Percentiles rank a stretch among this genome's conserved stretches.
phyloP scores from a whole-genome alignment of 2,888 invertebrate genomes.

The Gasteruption jaculator region DNA sequence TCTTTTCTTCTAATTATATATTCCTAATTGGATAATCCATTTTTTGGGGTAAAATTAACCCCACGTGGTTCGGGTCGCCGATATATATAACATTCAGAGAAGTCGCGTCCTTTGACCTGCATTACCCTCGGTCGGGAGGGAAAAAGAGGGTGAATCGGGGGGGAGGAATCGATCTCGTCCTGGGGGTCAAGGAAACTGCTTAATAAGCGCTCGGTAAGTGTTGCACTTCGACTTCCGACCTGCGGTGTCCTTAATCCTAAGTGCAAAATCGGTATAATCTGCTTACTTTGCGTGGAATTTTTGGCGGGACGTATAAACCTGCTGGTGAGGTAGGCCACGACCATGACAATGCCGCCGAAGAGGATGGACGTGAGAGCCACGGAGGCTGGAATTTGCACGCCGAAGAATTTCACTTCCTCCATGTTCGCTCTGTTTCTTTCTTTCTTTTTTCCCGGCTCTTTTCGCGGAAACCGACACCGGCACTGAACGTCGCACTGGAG shows the following conservation, averaged over 20 bases:
- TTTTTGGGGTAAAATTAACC: constrained; percentile 8
- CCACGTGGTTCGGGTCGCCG: neutral
- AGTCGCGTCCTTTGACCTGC: too few species aligned
- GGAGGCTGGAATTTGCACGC: constrained; percentile 15
- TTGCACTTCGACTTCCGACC: too few species aligned
- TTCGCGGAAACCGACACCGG: constrained; percentile 15
- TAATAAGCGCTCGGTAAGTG: neutral
- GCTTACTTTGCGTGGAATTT: constrained; percentile 30
- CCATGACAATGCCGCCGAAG: constrained; percentile 26
- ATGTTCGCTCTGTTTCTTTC: neutral
- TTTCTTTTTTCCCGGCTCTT: too few species aligned
- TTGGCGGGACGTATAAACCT: constrained; percentile 22
- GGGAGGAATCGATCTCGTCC: neutral
- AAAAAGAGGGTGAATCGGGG: neutral
- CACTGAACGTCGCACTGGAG: neutral
- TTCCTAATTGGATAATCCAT: constrained; percentile 6
- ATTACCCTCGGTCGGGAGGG: too few species aligned
- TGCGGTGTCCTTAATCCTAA: constrained; percentile 18
- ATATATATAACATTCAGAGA: constrained; percentile 10
- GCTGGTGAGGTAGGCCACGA: constrained; percentile 28
- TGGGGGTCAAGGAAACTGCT: neutral
- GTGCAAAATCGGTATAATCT: constrained; percentile 10
- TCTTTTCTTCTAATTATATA: constrained; percentile 8
- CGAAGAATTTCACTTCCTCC: constrained; percentile 6
- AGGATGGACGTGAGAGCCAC: constrained; percentile 24